These are phyloP conservation scores for Ypsolopha sequella DNA, from an alignment of 2,888 invertebrate species.

Conservation along the genomic window DNA sequence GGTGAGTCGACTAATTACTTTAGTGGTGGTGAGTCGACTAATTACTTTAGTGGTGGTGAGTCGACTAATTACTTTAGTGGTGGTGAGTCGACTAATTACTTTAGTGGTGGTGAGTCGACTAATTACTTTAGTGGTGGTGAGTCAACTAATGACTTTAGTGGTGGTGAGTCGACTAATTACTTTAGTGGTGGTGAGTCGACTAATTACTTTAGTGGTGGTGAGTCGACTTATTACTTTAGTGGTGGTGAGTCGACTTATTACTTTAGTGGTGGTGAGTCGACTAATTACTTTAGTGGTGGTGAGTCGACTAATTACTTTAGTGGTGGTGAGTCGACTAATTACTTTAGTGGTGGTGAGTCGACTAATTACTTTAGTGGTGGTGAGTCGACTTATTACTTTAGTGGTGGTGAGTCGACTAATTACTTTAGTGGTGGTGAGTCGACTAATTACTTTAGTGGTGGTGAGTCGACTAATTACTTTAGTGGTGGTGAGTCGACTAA, in stretches of 20 bases:
- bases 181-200: slow-evolving; percentile 2
- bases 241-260: slow-evolving; percentile 1
- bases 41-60: slow-evolving; percentile 2
- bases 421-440: slow-evolving; percentile 1
- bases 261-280: slow-evolving; percentile 1
- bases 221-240: not conserved
- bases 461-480: slow-evolving; percentile 1
- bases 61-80: slow-evolving; percentile 2
- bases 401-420: slow-evolving; percentile 1
- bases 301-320: slow-evolving; percentile 1
- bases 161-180: not conserved
- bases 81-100: not conserved
- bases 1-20: not conserved
- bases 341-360: slow-evolving; percentile 1
- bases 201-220: slow-evolving; percentile 3
- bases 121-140: slow-evolving; percentile 3
- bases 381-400: slow-evolving; percentile 1
- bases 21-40: slow-evolving; percentile 1
- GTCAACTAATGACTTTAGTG: slow-evolving; percentile 1
- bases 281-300: slow-evolving; percentile 3
- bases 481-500: slow-evolving; percentile 1
- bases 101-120: slow-evolving; percentile 2
- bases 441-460: slow-evolving; percentile 3
- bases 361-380: slow-evolving; percentile 3
- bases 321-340: slow-evolving; percentile 1